Conservation (phyloP, 1,140 invertebrate genomes). For the Brachionus koreanus region DNA sequence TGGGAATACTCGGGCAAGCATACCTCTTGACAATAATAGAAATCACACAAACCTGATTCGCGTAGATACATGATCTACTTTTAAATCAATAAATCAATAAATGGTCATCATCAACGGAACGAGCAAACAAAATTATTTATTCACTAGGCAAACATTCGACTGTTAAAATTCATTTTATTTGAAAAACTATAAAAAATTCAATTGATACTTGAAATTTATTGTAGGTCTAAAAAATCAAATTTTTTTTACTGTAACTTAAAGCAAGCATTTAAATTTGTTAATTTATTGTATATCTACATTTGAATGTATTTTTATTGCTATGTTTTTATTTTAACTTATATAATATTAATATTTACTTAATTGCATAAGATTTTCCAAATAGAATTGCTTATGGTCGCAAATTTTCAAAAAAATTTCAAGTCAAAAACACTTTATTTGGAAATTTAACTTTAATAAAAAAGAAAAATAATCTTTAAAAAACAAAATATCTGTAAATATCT, state of each 20-base stretch:
- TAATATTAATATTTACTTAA: background rate
- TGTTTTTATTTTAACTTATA: background rate
- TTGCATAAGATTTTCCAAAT: background rate
- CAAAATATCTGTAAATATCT: background rate
- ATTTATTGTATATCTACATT: background rate
- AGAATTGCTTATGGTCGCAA: background rate
- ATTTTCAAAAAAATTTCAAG: background rate
- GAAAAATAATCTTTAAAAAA: too few relatives aligned
- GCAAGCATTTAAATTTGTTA: too few relatives aligned
- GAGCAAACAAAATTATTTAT: background rate
- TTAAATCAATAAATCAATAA: slow-evolving; percentile 2
- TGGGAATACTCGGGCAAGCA: background rate
- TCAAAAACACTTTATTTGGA: background rate
- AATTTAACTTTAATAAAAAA: background rate
- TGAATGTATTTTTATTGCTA: background rate
- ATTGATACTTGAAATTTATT: background rate
- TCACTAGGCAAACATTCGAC: slow-evolving; percentile 1
- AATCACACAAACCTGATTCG: background rate
- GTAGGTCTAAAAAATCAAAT: background rate
- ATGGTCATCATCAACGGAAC: background rate
- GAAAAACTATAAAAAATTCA: background rate
- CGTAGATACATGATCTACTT: background rate
- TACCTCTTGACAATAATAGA: background rate
- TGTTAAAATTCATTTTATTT: background rate
- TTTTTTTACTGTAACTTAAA: background rate